phyloP scores from a whole-genome alignment of 1,140 invertebrate species.

The Drosophila aff. region DNA sequence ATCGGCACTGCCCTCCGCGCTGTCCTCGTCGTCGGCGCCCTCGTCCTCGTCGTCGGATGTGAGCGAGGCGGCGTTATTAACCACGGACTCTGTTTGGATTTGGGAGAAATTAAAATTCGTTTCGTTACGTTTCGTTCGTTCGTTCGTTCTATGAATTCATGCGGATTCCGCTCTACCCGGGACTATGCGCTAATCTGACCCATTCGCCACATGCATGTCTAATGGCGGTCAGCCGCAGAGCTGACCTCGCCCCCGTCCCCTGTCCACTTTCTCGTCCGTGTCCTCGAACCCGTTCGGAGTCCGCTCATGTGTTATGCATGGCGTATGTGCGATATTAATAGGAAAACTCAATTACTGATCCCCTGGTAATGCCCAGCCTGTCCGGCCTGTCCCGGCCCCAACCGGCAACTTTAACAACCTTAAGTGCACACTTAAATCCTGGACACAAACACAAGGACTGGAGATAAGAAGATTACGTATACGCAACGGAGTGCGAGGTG shows the following conservation, averaged over 20 bases:
- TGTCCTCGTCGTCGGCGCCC: slow-evolving; percentile 88
- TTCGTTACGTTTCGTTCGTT: slow-evolving; percentile 5
- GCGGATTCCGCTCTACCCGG: neutral
- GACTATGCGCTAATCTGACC: slow-evolving; percentile 20
- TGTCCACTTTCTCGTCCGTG: neutral
- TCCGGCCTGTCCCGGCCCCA: neutral
- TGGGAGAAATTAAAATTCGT: slow-evolving; percentile 60
- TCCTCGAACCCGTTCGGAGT: neutral
- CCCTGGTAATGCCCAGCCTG: slow-evolving; percentile 2
- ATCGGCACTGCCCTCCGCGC: slow-evolving; percentile 91
- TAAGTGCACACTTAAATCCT: slow-evolving; percentile 41
- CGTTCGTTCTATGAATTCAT: slow-evolving; percentile 10
- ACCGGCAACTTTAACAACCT: slow-evolving; percentile 43
- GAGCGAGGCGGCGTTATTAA: slow-evolving; percentile 87
- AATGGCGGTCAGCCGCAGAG: slow-evolving; percentile 20
- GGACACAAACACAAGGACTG: slow-evolving; percentile 16
- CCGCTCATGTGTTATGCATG: slow-evolving; percentile 44
- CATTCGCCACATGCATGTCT: slow-evolving; percentile 9
- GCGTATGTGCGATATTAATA: slow-evolving; percentile 63
- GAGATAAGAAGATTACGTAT: slow-evolving; percentile 59
- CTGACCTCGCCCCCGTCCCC: neutral
- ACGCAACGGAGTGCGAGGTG: slow-evolving; percentile 47
- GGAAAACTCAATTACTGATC: slow-evolving; percentile 60
- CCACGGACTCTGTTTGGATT: slow-evolving; percentile 86
- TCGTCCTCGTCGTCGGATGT: slow-evolving; percentile 89